These are phyloP conservation scores for Cryptotermes secundus DNA, from an alignment of 1,140 invertebrate species.

Conservation along the genomic window DNA sequence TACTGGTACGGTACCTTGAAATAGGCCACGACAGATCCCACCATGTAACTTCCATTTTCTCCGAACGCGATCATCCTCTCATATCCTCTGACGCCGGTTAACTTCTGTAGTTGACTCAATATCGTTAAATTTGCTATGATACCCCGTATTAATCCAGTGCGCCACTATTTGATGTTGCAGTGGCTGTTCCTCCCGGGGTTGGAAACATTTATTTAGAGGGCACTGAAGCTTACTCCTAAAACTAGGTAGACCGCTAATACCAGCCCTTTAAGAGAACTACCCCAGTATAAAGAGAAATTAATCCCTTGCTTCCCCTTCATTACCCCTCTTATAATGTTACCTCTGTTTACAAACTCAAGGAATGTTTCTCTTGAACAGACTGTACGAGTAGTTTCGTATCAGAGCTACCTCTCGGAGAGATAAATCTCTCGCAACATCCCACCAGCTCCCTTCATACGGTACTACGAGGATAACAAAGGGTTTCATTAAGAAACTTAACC, in stretches of 20 bases:
- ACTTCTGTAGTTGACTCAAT: no score
- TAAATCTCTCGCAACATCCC: background rate
- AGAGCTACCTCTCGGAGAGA: background rate
- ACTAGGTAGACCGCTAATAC: background rate
- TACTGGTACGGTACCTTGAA: no score
- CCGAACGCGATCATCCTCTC: no score
- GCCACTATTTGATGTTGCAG: background rate
- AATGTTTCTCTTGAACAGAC: background rate
- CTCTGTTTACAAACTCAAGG: conserved; percentile 11
- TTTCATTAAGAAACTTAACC: background rate
- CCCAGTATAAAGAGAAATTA: background rate
- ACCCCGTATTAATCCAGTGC: background rate
- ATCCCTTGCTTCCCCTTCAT: background rate
- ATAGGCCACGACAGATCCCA: no score
- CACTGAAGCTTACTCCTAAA: background rate
- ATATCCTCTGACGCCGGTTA: no score
- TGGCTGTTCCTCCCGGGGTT: no score
- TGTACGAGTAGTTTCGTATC: background rate
- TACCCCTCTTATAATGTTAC: background rate
- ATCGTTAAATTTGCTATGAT: no score
- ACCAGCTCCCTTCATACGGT: background rate
- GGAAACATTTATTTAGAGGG: background rate
- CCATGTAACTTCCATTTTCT: no score
- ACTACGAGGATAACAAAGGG: background rate
- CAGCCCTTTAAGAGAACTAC: background rate